Evolutionary conservation across 2,888 invertebrate genomes (phyloP).

Genomic region (Andrena chrysosceles): DNA sequence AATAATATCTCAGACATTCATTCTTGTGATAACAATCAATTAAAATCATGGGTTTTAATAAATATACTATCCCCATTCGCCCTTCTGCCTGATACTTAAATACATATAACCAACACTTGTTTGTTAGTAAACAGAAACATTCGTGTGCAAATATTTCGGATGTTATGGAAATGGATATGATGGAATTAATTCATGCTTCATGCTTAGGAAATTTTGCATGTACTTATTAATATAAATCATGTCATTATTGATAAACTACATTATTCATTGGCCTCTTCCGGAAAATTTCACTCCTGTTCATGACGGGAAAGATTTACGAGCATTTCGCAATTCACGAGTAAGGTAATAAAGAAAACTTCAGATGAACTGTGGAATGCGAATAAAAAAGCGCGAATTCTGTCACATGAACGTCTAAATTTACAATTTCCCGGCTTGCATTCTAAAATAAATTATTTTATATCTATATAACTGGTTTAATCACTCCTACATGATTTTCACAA

Average conservation of each 20-base stretch:
- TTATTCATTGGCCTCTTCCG: background rate
- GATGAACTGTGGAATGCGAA: background rate
- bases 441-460: background rate
- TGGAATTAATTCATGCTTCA: background rate
- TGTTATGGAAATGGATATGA: no score
- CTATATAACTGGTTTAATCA: no score
- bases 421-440: background rate
- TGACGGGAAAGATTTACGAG: constrained; percentile 5
- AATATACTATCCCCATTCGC: no score
- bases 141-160: no score
- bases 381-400: background rate
- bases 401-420: background rate
- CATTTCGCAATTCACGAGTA: background rate
- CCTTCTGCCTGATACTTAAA: no score
- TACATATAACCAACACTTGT: no score
- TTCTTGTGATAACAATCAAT: background rate
- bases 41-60: no score
- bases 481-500: no score
- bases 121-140: no score
- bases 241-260: background rate
- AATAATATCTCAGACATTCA: background rate
- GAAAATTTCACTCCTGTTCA: background rate
- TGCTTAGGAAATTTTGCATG: background rate
- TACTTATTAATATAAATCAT: constrained; percentile 1
- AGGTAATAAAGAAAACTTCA: constrained; percentile 10